Evolutionary conservation across 92 coral and sea anemone species (phyloP), one percentile per base, ranked within the genome.

Genomic region (Hydrozoanthus gracilis): DNA sequence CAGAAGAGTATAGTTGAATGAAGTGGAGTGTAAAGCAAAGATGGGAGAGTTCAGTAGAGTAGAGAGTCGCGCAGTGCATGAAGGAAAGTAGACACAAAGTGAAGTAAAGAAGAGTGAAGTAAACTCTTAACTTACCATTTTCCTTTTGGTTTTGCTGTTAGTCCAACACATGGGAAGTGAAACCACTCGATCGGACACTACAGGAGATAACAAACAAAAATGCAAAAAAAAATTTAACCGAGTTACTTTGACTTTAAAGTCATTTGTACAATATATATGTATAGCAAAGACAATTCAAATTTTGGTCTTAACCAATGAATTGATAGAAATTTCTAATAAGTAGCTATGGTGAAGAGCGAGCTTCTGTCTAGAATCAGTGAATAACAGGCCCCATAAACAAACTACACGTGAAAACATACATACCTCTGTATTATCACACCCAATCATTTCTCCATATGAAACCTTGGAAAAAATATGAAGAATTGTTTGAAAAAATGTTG

Each of bases 401-500:
- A 27, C 39, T 27, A 27, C 39, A 27, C 39, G 39, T 45, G 8
- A 16, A 66, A 66, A 66, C 14, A 60, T 0, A 78, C 69, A 6
- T 92, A 96, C 99, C 98, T 96, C 99, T 9, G 91, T 92, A 83
- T 96, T 96, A 73, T 96, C 99, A 89, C 99, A 96, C 46, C 99
- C 99, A 82, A 96, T 96, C 99, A 96, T 96, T 80, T 96, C 99
- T 49, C 99, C 99, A 79, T 96, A 96, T 14, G 99, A 96, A n/a
- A 96, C 99, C 99, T 96, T 45, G 45, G 62, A 51, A 69, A 84
- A 71, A 75, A 27, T 17, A 54, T 44, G n/a, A 79, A 61, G 17
- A 67, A 35, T 3, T 64, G 17, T 51, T 27, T 60, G 17, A 12
- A 12, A 39, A 16, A 55, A 44, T 12, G 15, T 14, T 61, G 11